Conservation (phyloP, 2,888 invertebrate genomes). For the Tuberolachnus salignus region DNA sequence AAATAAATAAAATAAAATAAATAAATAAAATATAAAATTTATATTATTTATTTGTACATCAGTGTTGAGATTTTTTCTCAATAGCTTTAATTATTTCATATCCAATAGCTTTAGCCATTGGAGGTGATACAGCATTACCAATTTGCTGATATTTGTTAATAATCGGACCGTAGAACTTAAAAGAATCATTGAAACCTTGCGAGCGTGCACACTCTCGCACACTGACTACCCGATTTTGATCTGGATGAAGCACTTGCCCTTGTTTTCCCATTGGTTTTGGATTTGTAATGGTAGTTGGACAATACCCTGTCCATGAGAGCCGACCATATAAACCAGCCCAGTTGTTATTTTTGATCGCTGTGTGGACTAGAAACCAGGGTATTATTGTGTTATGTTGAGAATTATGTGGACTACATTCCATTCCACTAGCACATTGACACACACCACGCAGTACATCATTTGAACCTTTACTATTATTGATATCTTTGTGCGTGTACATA, state of each 20-base stretch:
- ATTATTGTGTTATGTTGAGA: constrained; percentile 82
- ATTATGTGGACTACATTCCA: constrained; percentile 72
- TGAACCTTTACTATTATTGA: constrained; percentile 65
- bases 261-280: constrained; percentile 92
- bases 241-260: constrained; percentile 83
- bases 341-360: constrained; percentile 82
- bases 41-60: too few relatives aligned
- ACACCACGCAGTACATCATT: constrained; percentile 72
- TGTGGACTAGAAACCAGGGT: constrained; percentile 88
- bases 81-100: constrained; percentile 70
- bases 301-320: constrained; percentile 82
- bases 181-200: constrained; percentile 82
- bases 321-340: constrained; percentile 86
- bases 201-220: constrained; percentile 86
- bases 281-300: constrained; percentile 83
- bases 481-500: constrained; percentile 67
- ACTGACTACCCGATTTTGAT: constrained; percentile 80
- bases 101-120: constrained; percentile 77
- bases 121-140: constrained; percentile 90
- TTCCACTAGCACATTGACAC: constrained; percentile 74
- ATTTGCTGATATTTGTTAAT: constrained; percentile 80
- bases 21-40: too few relatives aligned
- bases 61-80: background rate
- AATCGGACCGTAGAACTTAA: constrained; percentile 76
- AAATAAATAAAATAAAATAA: too few relatives aligned